Percentiles rank a stretch among this genome's conserved stretches.
phyloP scores from a whole-genome alignment of 2,797 vertebrate species.

The Acestrorhynchus altus region DNA sequence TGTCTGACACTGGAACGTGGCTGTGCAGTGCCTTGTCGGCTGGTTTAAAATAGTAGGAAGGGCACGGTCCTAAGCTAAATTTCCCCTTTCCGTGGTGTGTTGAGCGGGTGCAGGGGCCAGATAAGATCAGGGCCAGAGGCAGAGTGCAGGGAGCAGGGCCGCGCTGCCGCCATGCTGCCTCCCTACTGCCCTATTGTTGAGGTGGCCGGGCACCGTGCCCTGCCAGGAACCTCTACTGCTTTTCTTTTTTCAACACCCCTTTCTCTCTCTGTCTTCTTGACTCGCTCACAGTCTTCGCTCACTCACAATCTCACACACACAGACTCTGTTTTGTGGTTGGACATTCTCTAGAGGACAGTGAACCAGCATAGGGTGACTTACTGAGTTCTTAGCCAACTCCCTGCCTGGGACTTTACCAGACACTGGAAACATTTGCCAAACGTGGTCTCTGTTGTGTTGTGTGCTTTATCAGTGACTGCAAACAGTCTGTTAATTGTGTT shows the following conservation, averaged over 20 bases:
- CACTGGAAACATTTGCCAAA: not conserved
- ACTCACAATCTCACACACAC: not conserved
- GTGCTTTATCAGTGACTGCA: not conserved
- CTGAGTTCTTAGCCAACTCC: not conserved
- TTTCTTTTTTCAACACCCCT: not conserved
- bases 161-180: constrained; percentile 50
- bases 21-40: constrained; percentile 66
- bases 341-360: not conserved
- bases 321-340: not conserved
- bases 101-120: constrained; percentile 71
- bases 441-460: not conserved
- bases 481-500: not conserved
- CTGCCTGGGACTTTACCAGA: not conserved
- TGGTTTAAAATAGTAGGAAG: constrained; percentile 91
- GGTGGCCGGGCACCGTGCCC: constrained; percentile 54
- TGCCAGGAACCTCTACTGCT: not conserved
- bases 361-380: not conserved
- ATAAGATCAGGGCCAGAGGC: constrained; percentile 84
- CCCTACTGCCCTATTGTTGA: constrained; percentile 50
- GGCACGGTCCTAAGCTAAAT: constrained; percentile 89
- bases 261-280: not conserved
- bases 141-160: constrained; percentile 61
- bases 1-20: constrained; percentile 55
- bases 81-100: constrained; percentile 74
- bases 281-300: constrained; percentile 3